Evolutionary conservation across 2,797 vertebrate species (phyloP).

Genomic region (Sebastes itinus): DNA sequence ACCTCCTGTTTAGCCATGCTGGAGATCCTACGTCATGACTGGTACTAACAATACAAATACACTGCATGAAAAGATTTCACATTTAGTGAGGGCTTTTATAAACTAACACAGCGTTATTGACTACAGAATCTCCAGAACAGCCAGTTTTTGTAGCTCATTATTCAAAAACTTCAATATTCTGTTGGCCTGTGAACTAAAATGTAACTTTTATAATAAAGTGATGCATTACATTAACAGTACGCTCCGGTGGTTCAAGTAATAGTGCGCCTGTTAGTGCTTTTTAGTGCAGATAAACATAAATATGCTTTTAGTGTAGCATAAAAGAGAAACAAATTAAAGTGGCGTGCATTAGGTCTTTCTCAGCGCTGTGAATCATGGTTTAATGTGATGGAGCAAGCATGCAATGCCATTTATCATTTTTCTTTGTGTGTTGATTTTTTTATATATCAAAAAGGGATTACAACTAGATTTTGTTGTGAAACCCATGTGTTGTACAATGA

Average conservation of each 20-base stretch:
- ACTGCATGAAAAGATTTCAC: not conserved
- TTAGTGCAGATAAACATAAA: not conserved
- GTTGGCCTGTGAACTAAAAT: not conserved
- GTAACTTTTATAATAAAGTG: not conserved
- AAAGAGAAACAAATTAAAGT: not conserved
- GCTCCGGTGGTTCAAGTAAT: not conserved
- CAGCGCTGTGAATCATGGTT: conserved; percentile 3
- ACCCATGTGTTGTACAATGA: not conserved
- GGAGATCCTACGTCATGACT: not conserved
- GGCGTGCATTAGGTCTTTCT: not conserved
- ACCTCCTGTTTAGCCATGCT: not conserved
- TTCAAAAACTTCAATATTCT: not conserved
- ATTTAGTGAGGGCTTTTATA: not conserved
- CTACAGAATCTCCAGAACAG: not conserved
- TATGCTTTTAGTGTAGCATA: not conserved
- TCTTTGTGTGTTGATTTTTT: not conserved
- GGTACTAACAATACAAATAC: not conserved
- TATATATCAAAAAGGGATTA: not conserved
- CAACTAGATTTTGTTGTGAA: not conserved
- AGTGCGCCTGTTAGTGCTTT: not conserved
- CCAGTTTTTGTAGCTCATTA: not conserved
- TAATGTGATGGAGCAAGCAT: not conserved
- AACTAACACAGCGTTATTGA: not conserved
- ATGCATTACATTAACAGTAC: not conserved
- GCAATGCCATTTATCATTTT: not conserved